Evolutionary conservation across 2,113 vertebrate species (phyloP).

Genomic region (Asarcornis scutulata): DNA sequence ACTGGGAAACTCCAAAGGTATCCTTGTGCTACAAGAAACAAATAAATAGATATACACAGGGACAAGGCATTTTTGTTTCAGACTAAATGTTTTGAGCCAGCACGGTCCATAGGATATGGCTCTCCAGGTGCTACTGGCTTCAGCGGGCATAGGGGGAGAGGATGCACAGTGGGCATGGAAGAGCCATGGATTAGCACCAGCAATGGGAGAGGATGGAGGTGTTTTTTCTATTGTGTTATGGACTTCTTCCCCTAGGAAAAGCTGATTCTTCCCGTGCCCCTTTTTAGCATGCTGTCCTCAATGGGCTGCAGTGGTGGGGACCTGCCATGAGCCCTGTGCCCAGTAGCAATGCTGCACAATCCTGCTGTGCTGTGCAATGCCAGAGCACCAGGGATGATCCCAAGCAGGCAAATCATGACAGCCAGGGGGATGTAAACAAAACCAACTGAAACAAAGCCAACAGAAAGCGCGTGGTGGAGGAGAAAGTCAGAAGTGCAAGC

Average conservation of each 20-base stretch:
- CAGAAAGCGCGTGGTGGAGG: background rate
- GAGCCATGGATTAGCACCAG: background rate
- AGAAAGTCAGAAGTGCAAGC: background rate
- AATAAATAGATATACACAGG: background rate
- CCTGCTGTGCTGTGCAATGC: background rate
- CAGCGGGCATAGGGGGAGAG: background rate
- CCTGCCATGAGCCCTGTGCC: background rate
- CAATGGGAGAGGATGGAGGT: too few relatives aligned
- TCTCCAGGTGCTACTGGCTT: background rate
- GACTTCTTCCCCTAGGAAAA: background rate
- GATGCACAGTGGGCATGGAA: rapidly evolving
- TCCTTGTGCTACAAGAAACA: background rate
- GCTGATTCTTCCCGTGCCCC: background rate
- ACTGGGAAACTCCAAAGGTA: background rate
- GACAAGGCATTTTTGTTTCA: background rate
- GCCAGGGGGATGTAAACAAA: slow-evolving; percentile 13
- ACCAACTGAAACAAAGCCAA: background rate
- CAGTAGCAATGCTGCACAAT: background rate
- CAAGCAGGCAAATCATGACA: background rate
- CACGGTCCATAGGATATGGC: too few relatives aligned
- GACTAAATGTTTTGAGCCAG: background rate
- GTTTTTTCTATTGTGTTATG: background rate
- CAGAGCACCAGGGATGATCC: background rate
- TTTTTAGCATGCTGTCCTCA: background rate
- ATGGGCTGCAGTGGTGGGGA: rapidly evolving